A percentile compares a stretch with the other conserved stretches of the same genome.
Conservation (phyloP, 2,113 vertebrate genomes). For the Psettodes erumei region DNA sequence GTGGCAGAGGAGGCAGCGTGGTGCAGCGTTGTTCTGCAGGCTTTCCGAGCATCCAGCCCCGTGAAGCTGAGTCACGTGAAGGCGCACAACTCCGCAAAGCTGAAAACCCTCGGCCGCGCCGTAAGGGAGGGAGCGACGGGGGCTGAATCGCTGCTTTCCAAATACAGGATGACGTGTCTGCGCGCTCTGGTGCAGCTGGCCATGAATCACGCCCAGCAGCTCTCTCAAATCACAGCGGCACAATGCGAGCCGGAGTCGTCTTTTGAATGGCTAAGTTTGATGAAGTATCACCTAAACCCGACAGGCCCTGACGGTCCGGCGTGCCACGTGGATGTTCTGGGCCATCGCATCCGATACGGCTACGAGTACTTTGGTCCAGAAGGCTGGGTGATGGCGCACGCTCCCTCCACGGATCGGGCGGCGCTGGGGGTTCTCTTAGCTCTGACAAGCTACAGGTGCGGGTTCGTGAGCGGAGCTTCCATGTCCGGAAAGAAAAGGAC, state of each 20-base stretch:
- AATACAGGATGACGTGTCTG: conserved; percentile 59
- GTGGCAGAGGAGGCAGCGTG: conserved; percentile 85
- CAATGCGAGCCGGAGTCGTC: conserved; percentile 68
- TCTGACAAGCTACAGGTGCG: conserved; percentile 82
- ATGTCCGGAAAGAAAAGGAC: conserved; percentile 81
- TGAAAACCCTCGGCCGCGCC: conserved; percentile 58
- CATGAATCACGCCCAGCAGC: conserved; percentile 81
- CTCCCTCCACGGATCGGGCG: conserved; percentile 81
- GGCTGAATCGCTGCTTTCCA: conserved; percentile 42
- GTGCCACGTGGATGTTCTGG: conserved; percentile 84
- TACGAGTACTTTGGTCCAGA: conserved; percentile 87
- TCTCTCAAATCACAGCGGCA: conserved; percentile 74
- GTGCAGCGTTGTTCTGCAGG: conserved; percentile 71
- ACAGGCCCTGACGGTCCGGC: not conserved
- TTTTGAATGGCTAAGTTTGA: conserved; percentile 87
- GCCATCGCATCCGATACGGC: conserved; percentile 79
- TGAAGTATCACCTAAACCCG: conserved; percentile 83
- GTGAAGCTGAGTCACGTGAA: conserved; percentile 59
- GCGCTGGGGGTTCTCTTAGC: conserved; percentile 85
- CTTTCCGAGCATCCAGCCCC: conserved; percentile 54
- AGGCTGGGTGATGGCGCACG: conserved; percentile 75
- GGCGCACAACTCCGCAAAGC: conserved; percentile 50
- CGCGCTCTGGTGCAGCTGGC: conserved; percentile 69
- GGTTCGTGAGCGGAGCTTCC: conserved; percentile 79
- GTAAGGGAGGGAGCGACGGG: conserved; percentile 47